These are phyloP conservation scores for Idaea straminata DNA, from an alignment of 2,888 invertebrate genomes.

Conservation along the genomic window DNA sequence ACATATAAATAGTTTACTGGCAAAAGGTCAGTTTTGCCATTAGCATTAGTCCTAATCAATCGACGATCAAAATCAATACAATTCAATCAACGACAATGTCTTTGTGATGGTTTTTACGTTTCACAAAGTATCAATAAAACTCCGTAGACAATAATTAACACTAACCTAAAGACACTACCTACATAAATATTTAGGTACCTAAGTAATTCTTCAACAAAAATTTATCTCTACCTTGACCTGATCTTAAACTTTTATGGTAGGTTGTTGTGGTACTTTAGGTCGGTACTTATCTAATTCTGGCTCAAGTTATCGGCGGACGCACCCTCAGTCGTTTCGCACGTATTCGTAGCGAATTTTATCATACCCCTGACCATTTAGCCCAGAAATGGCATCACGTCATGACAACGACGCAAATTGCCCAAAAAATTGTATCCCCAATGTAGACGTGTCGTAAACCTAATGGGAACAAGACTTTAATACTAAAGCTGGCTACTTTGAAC, in stretches of 20 bases:
- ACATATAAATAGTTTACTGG: too few species aligned
- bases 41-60: too few species aligned
- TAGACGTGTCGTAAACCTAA: constrained; percentile 30
- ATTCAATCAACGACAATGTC: too few species aligned
- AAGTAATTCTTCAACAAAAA: not conserved
- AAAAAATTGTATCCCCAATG: constrained; percentile 29
- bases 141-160: not conserved
- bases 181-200: not conserved
- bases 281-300: constrained; percentile 7
- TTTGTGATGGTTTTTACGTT: too few species aligned
- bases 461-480: constrained; percentile 16
- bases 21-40: too few species aligned
- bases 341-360: constrained; percentile 23
- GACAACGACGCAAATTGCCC: constrained; percentile 28
- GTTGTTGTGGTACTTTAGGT: constrained; percentile 4
- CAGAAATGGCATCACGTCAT: constrained; percentile 28
- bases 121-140: not conserved
- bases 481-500: constrained; percentile 6
- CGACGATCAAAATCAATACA: too few species aligned
- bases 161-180: not conserved
- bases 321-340: constrained; percentile 25
- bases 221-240: not conserved
- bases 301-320: constrained; percentile 25
- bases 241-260: not conserved
- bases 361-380: constrained; percentile 20